phyloP scores from a whole-genome alignment of 2,113 vertebrate genomes.

The Pedetes capensis region DNA sequence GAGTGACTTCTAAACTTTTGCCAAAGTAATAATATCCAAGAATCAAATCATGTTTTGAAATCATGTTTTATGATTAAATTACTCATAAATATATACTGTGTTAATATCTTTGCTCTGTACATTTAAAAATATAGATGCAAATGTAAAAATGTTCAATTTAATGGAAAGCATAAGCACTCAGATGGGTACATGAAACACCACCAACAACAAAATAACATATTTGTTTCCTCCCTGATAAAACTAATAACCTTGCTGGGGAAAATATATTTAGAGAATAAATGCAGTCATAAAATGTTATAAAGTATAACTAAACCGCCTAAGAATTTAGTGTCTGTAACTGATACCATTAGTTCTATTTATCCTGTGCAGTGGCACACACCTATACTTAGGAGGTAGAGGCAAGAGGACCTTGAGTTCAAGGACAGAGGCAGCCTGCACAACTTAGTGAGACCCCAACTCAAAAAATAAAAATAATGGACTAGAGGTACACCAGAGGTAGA shows the following conservation, averaged over 20 bases:
- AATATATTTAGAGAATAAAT: conserved; percentile 24
- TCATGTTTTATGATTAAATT: conserved; percentile 4
- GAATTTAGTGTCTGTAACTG: neutral
- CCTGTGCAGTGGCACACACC: too few relatives aligned
- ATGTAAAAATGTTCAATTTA: neutral
- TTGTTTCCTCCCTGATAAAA: neutral
- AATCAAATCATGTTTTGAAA: neutral
- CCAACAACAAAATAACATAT: neutral
- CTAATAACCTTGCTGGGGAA: neutral
- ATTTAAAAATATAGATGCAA: neutral
- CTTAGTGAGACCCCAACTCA: too few relatives aligned
- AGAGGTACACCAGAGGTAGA: too few relatives aligned
- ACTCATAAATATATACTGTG: neutral
- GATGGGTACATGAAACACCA: neutral
- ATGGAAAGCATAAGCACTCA: neutral
- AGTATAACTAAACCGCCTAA: neutral
- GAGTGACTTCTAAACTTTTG: conserved; percentile 6
- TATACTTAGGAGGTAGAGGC: too few relatives aligned
- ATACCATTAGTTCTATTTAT: neutral
- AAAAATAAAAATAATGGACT: too few relatives aligned
- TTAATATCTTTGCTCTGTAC: neutral
- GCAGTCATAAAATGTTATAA: neutral
- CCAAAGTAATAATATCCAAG: neutral
- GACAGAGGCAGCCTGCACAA: too few relatives aligned
- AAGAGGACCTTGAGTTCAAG: too few relatives aligned